These are phyloP conservation scores for Trinorchestia longiramus DNA, from an alignment of 1,140 invertebrate genomes.

Conservation along the genomic window DNA sequence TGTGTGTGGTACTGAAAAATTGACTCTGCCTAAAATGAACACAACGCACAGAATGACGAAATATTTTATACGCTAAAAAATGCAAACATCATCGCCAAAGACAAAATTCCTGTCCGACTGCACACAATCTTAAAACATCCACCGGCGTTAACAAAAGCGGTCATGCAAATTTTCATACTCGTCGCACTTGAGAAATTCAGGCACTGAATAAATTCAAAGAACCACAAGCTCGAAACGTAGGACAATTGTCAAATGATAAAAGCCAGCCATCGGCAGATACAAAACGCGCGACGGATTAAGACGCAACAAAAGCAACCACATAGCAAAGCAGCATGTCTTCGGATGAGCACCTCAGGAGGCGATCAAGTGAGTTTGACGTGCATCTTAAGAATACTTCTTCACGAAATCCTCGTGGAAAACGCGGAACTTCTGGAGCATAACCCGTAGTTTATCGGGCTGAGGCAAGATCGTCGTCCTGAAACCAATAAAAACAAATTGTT, in stretches of 20 bases:
- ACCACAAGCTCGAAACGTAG: background rate
- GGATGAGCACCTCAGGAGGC: background rate
- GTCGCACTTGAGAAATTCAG: no score
- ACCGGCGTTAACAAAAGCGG: background rate
- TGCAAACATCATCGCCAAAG: background rate
- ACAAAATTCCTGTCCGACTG: background rate
- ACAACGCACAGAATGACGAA: background rate
- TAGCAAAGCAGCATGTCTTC: background rate
- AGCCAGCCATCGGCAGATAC: background rate
- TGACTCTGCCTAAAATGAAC: background rate
- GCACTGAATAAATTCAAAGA: background rate
- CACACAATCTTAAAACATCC: background rate
- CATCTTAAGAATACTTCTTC: slow-evolving; percentile 77
- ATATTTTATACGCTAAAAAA: background rate
- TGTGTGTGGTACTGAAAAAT: background rate
- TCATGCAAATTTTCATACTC: background rate
- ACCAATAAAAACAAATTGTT: background rate
- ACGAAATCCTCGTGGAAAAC: slow-evolving; percentile 90
- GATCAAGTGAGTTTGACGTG: no score
- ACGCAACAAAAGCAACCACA: background rate
- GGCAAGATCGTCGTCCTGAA: slow-evolving; percentile 86
- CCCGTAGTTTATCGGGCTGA: slow-evolving; percentile 84
- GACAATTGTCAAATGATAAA: background rate
- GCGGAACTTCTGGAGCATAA: slow-evolving; percentile 87
- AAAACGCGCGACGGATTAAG: background rate